Conservation (phyloP, 2,888 invertebrate species). For the Netelia fuscicornis region DNA sequence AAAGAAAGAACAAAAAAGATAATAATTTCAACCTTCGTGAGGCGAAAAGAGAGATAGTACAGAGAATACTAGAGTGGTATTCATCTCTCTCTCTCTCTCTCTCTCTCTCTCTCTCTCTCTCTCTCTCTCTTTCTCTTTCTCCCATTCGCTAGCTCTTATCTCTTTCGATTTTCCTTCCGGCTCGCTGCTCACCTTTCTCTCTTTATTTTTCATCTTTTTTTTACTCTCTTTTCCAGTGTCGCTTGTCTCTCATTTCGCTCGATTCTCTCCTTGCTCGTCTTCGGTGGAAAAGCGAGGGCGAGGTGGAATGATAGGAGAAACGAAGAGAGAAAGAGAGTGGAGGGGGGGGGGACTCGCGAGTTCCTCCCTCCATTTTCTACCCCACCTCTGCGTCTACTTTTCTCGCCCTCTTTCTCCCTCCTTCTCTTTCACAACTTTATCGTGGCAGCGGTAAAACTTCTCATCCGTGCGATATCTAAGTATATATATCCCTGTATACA, state of each 20-base stretch:
- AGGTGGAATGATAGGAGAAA: constrained; percentile 11
- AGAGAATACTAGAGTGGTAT: constrained; percentile 43
- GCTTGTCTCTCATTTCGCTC: constrained; percentile 68
- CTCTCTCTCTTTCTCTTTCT: constrained; percentile 47
- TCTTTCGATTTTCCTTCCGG: constrained; percentile 73
- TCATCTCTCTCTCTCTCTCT: constrained; percentile 38
- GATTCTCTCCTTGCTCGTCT: constrained; percentile 60
- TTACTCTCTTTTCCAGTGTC: constrained; percentile 52
- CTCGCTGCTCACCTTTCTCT: constrained; percentile 60
- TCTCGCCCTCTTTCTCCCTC: constrained; percentile 43
- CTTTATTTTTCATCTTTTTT: constrained; percentile 42
- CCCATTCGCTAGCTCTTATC: constrained; percentile 55
- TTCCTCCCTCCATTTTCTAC: constrained; percentile 36
- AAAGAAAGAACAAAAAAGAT: background rate
- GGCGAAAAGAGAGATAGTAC: constrained; percentile 22
- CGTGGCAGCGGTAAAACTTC: constrained; percentile 63
- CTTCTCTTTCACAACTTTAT: constrained; percentile 65
- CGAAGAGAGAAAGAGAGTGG: constrained; percentile 2
- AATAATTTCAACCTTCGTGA: constrained; percentile 35
- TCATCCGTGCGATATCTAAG: constrained; percentile 56
- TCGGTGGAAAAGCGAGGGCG: constrained; percentile 35
- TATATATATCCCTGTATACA: constrained; percentile 33
- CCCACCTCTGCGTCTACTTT: constrained; percentile 8
- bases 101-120: constrained; percentile 44
- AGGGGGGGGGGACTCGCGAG: constrained; percentile 23